A percentile compares a stretch with the other conserved stretches of the same genome.
Evolutionary conservation across 2,113 vertebrate species (phyloP).

Genomic region (Andinoacara biseriatus): DNA sequence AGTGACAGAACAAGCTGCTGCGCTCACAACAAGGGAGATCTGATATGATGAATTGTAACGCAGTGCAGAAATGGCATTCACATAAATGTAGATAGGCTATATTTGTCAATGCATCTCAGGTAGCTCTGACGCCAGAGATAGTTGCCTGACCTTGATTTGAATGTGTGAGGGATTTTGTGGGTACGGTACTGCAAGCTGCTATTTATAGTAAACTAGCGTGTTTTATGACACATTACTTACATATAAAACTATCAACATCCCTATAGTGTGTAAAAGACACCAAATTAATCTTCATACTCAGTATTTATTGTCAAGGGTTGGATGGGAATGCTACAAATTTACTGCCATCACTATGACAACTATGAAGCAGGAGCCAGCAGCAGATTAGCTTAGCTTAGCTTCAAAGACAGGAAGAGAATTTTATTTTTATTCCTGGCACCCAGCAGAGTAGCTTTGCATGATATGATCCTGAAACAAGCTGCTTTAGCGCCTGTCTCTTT

Average conservation of each 20-base stretch:
- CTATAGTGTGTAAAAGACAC: background rate
- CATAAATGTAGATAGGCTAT: background rate
- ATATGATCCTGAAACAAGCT: background rate
- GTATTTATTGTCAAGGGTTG: background rate
- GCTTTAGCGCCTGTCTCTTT: background rate
- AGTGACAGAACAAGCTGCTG: conserved; percentile 11
- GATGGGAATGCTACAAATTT: background rate
- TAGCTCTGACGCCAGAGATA: conserved; percentile 5
- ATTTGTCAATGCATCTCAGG: conserved; percentile 15
- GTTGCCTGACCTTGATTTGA: conserved; percentile 12
- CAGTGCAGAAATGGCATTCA: background rate
- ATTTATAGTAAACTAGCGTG: background rate
- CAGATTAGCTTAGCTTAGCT: background rate
- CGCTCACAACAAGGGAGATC: background rate
- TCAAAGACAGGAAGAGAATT: fast-evolving
- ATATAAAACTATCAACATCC: background rate
- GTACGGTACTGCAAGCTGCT: background rate
- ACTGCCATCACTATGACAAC: background rate
- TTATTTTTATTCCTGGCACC: background rate
- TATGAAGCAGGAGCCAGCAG: background rate
- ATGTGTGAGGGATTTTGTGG: background rate
- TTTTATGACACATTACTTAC: background rate
- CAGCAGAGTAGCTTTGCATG: background rate
- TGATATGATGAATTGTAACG: background rate
- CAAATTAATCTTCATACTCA: background rate